Base-by-base conservation (phyloP, 2,797 vertebrate genomes). In the Chaetophractus vellerosus region DNA sequence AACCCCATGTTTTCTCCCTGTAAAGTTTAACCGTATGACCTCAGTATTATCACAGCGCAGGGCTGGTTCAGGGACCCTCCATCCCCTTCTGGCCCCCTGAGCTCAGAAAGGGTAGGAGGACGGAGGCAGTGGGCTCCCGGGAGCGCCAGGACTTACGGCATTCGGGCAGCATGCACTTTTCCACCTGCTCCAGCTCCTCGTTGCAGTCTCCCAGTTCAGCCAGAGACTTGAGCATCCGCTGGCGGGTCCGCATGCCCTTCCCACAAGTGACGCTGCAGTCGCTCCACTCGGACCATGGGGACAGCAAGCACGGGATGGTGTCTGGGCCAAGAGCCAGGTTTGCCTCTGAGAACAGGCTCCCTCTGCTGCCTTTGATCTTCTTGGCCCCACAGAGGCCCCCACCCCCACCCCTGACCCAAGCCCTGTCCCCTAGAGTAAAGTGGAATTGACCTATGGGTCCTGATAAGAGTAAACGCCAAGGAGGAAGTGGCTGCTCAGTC, bases 111-210 rank as follows among this genome's bases (percentile, higher is more conserved):
- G 18, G 9, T 31, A 48, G 38, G 50, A 45, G 61, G 11, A 9
- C 24, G 10, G 63, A 28, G 79, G 48, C 0, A 36, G 23, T 1
- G 9, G 85, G 33, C 21, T 18, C 26, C 2, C 1, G 0, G 81
- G 76, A 9, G 61, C 5, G 5, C 36, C 9, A 23, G 41, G 33
- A 98, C 99, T 99, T 98, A 99, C 99, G 99, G 88, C 99, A 99
- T 90, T 99, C 99, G 0, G 99, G 99, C 64, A 99, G 98, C 99
- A 99, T 99, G 98, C 99, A 99, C 94, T 99, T 99, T 97, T 99
- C 99, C 97, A 99, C 98, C 97, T 99, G 99, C n/a, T 99, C 99
- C 95, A 99, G 98, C n/a, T 99, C 99, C 96, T 99, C 99, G 0
- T 98, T 99, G 94, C 99, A 99, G 96, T 99, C 99, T 55, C 99